These are phyloP conservation scores for Petroica traversi DNA, from an alignment of 2,113 vertebrate genomes.

Conservation along the genomic window DNA sequence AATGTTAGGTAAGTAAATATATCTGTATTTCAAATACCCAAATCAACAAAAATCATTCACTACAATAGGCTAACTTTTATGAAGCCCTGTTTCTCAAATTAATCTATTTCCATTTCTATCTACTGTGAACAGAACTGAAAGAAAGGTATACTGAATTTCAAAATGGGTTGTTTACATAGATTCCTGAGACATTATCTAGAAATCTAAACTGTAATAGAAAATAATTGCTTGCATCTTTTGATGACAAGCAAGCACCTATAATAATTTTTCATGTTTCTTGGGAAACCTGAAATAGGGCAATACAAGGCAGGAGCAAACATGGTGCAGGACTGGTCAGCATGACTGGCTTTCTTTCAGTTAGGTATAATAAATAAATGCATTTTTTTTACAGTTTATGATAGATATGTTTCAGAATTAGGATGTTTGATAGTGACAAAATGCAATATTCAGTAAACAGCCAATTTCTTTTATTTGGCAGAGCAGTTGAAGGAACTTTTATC, in stretches of 20 bases:
- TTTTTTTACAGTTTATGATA: not conserved
- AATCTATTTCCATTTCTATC: not conserved
- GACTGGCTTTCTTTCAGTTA: not conserved
- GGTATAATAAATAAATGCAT: not conserved
- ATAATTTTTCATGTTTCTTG: not conserved
- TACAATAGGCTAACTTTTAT: not conserved
- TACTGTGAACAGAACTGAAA: not conserved
- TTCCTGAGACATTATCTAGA: not conserved
- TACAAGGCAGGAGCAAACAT: not conserved
- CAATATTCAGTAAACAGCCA: not conserved
- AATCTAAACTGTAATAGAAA: not conserved
- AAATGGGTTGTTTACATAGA: not conserved
- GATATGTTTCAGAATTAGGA: not conserved
- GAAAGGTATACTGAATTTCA: not conserved
- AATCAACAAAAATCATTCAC: not conserved
- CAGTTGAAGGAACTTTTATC: not conserved
- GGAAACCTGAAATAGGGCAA: not conserved
- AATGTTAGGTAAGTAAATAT: not conserved
- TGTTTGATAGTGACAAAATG: not conserved
- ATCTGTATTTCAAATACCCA: not conserved
- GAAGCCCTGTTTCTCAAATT: not conserved
- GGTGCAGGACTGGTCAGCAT: not conserved
- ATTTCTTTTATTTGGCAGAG: not conserved
- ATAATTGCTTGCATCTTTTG: not conserved
- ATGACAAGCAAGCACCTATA: not conserved